Base-by-base conservation (phyloP, 2,888 invertebrate genomes). In the Cephus pygmeus region DNA sequence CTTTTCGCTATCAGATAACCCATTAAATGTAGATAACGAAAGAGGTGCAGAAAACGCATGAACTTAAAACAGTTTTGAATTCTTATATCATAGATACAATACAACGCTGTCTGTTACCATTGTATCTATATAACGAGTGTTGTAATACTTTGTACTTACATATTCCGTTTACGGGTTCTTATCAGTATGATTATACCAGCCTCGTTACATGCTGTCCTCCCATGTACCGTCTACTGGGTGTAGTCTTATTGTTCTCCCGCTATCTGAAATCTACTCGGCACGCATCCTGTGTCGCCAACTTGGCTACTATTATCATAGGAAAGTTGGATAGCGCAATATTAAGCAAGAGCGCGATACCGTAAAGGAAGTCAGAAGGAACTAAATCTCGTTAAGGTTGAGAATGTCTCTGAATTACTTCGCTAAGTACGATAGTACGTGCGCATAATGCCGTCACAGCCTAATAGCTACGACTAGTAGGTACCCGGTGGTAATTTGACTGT, bases 261-360 rank as follows among this genome's bases (percentile, higher is more conserved):
- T 71, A 71, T 71, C 71, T 33, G 31, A 31, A 71, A 71, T 71
- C 71, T 33, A 31, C 71, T 71, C 71, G 30, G 71, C 71, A 33
- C 33, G 71, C 71, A 71, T 71, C 71, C 71, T 33, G 71, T 33
- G 71, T 71, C 31, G 15, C 31, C 15, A 31, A 71, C 71, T 71
- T 31, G 71, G 71, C 56, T 56, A 23, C 56, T 56, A 56, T 71
- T 71, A 71, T 30, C 71, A 71, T 33, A 33, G 33, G 31, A 33
- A 71, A 71, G n/a, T 71, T 71, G 31, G 31, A 71, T n/a, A 31
- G 31, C 33, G 9, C 56, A 56, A 56, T 23, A 23, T 9, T 56
- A 56, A 56, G 23, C 56, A 23, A 23, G 56, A 56, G 23, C 23
- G 9, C 56, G 71, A 71, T 33, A 71, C 71, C 31, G 31, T 23